Conservation (phyloP, 2,113 vertebrate genomes). For the Piprites chloris region DNA sequence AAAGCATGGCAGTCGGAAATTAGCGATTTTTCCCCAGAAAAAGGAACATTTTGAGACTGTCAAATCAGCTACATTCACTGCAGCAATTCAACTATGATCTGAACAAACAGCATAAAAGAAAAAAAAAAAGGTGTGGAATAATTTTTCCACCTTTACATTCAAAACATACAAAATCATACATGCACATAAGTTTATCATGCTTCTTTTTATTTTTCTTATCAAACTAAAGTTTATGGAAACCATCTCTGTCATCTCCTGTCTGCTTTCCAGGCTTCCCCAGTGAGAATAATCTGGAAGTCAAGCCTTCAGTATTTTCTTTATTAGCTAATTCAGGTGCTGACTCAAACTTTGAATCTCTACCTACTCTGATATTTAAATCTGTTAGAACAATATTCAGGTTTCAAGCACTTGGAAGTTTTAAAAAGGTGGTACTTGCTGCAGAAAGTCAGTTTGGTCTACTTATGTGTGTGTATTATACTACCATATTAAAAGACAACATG, state of each 20-base stretch:
- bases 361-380: neutral
- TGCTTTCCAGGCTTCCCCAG: neutral
- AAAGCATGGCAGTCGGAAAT: neutral
- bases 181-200: neutral
- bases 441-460: neutral
- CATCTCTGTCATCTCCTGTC: neutral
- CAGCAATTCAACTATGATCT: neutral
- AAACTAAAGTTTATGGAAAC: neutral
- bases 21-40: neutral
- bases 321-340: neutral
- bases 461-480: neutral
- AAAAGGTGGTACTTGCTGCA: neutral
- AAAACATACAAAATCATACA: neutral
- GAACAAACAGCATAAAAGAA: neutral
- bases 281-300: neutral
- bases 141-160: neutral
- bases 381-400: neutral
- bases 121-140: neutral
- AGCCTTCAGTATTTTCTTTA: neutral
- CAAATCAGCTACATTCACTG: neutral
- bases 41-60: neutral
- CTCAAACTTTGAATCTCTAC: neutral
- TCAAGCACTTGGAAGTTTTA: neutral
- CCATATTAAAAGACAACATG: neutral
- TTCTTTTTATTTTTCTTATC: neutral